Percentiles rank a stretch among this genome's conserved stretches.
phyloP scores from a whole-genome alignment of 2,113 vertebrate genomes.

The Oplegnathus fasciatus region DNA sequence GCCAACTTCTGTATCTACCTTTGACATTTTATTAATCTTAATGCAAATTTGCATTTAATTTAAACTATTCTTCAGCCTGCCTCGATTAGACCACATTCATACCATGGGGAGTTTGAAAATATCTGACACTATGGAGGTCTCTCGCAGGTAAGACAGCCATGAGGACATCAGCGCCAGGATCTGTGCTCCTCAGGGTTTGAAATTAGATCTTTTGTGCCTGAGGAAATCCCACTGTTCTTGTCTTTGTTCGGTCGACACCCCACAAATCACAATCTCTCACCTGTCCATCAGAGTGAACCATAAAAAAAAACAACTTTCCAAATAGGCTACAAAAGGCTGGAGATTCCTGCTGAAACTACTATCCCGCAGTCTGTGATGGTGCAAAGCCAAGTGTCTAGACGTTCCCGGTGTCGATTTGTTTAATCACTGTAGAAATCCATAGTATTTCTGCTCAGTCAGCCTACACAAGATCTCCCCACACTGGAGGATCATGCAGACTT shows the following conservation, averaged over 20 bases:
- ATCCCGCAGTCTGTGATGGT: constrained; percentile 11
- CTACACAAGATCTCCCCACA: constrained; percentile 55
- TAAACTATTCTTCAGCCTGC: neutral
- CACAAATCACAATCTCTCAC: constrained; percentile 41
- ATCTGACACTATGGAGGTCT: constrained; percentile 8
- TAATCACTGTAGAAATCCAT: constrained; percentile 64
- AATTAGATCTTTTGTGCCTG: constrained; percentile 44
- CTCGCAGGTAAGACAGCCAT: constrained; percentile 15
- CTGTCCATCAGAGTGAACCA: constrained; percentile 29
- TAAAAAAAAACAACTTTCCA: neutral
- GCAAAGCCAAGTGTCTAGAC: constrained; percentile 27
- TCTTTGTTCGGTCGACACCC: constrained; percentile 24
- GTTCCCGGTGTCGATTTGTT: constrained; percentile 40
- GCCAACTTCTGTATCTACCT: constrained; percentile 18
- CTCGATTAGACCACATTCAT: neutral
- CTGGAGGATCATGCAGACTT: constrained; percentile 60
- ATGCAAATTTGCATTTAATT: constrained; percentile 27
- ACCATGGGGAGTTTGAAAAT: neutral
- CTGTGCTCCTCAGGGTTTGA: constrained; percentile 40
- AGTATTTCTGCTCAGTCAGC: constrained; percentile 63
- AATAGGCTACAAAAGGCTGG: constrained; percentile 1
- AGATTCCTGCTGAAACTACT: constrained; percentile 2
- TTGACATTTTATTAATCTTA: constrained; percentile 33
- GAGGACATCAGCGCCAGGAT: constrained; percentile 45
- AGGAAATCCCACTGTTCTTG: constrained; percentile 48